phyloP scores from a whole-genome alignment of 2,797 vertebrate species.

The Protosalanx chinensis region DNA sequence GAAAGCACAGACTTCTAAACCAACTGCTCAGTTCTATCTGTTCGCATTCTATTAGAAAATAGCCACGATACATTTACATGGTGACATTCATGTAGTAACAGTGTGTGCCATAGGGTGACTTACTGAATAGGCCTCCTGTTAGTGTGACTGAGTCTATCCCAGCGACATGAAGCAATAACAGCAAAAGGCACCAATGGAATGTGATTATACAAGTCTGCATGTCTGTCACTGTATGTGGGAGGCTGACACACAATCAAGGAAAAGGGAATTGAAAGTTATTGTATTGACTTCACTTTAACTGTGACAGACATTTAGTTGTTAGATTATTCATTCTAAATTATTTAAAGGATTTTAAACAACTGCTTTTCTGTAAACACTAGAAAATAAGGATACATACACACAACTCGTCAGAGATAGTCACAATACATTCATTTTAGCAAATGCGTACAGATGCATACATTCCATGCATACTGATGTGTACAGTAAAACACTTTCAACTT shows the following conservation, averaged over 20 bases:
- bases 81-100: background rate
- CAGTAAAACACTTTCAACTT: too few species aligned
- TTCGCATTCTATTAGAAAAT: background rate
- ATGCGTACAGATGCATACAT: too few species aligned
- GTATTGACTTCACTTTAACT: background rate
- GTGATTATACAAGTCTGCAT: constrained; percentile 3
- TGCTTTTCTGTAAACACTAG: too few species aligned
- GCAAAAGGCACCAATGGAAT: background rate
- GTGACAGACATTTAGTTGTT: background rate
- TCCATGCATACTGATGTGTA: too few species aligned
- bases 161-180: constrained; percentile 4
- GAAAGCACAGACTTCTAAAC: background rate
- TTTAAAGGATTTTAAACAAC: too few species aligned
- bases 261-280: background rate
- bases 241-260: background rate
- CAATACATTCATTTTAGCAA: too few species aligned
- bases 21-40: background rate
- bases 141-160: background rate
- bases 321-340: background rate
- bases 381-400: too few species aligned
- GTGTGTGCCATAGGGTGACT: background rate
- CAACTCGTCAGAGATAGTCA: too few species aligned
- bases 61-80: background rate
- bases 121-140: constrained; percentile 4
- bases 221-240: background rate